Base-by-base conservation (phyloP, 1,140 invertebrate species). In the Temnothorax curvispinosus region DNA sequence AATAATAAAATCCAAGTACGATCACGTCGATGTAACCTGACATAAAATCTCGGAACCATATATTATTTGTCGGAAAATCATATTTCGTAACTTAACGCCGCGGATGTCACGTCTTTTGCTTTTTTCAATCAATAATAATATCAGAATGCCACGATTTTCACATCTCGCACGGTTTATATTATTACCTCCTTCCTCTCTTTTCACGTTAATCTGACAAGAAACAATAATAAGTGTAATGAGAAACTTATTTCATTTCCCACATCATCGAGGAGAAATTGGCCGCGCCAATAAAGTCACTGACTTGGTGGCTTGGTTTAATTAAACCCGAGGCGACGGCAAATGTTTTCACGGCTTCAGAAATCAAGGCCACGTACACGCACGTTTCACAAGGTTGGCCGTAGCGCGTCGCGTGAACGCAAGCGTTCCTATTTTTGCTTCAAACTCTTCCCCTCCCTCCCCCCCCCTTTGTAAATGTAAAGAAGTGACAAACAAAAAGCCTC, bases 231-330 rank as follows among this genome's bases (percentile, higher is more conserved):
- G 21, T 27, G 18, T 64, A 47, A 65, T 62, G 58, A 38, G 69
- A 60, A 60, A 82, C 7, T 15, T 47, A 27, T 41, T 82, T 60
- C 18, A 27, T 74, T 82, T 82, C 67, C 13, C 80, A 32, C 41
- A 60, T 60, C 71, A 60, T 78, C 50, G 60, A 86, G 87, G 89
- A 92, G 90, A 92, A 93, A 92, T 92, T 89, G 85, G 69, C 81
- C 76, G 88, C 82, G 78, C 78, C 85, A 47, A 80, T 82, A 82
- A 90, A 93, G 92, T 93, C 92, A 90, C 85, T 92, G 92, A 93
- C 92, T 93, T 89, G 84, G 86, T 92, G 90, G 90, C 92, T 93
- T 92, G 91, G 92, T 93, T 93, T 92, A 93, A 93, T 92, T 93
- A 91, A 91, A 90, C 87, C 87, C 60, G 64, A 90, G 80, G 82